Evolutionary conservation across 2,797 vertebrate genomes (phyloP).

Genomic region (Valencia hispanica): DNA sequence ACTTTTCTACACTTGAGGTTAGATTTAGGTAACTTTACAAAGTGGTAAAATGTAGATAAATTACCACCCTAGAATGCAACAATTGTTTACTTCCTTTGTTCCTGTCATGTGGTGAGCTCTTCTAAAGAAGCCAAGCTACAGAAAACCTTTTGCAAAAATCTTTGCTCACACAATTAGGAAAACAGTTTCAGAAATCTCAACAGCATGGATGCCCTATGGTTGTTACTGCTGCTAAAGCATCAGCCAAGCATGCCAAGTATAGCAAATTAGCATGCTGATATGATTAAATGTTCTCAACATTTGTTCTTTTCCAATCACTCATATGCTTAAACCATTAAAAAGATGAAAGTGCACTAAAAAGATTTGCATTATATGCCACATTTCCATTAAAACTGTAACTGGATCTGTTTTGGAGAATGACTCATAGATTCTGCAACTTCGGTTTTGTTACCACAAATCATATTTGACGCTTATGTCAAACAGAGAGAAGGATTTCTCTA

Average conservation of each 20-base stretch:
- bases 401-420: conserved; percentile 61
- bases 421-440: conserved; percentile 63
- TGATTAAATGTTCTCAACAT: conserved; percentile 53
- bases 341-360: conserved; percentile 37
- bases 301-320: conserved; percentile 53
- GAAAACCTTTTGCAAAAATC: conserved; percentile 8
- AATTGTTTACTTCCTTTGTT: not conserved
- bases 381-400: conserved; percentile 64
- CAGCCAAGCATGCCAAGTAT: conserved; percentile 54
- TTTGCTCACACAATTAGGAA: conserved; percentile 47
- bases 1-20: not conserved
- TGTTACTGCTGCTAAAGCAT: conserved; percentile 59
- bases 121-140: conserved; percentile 4
- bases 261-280: conserved; percentile 60
- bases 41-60: not conserved
- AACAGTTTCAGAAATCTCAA: conserved; percentile 43
- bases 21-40: not conserved
- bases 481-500: conserved; percentile 44
- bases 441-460: conserved; percentile 48
- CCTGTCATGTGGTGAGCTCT: not conserved
- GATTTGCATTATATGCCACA: conserved; percentile 52
- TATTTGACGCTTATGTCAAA: conserved; percentile 58
- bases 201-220: conserved; percentile 41
- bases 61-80: not conserved
- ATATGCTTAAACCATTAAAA: conserved; percentile 58